phyloP scores from a whole-genome alignment of 2,113 vertebrate species.

The Catagonus wagneri region DNA sequence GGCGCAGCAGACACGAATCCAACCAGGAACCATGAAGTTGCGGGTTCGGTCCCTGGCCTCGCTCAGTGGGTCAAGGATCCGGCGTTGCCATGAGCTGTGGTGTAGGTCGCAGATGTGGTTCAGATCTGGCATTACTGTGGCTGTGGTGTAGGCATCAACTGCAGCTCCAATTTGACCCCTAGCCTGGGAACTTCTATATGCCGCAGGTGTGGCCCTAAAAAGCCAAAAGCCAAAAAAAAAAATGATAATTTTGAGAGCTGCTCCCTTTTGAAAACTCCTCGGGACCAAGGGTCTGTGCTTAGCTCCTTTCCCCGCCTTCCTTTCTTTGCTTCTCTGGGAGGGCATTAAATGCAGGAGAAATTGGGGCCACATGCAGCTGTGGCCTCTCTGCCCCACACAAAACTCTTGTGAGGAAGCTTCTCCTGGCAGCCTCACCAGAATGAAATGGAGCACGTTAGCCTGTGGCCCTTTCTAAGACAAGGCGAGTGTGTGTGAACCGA shows the following conservation, averaged over 20 bases:
- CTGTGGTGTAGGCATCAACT: too few species aligned
- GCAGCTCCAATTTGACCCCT: too few species aligned
- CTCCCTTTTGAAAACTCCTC: neutral
- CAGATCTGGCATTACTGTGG: too few species aligned
- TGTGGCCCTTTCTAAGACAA: neutral
- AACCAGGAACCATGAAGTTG: too few species aligned
- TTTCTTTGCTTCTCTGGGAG: neutral
- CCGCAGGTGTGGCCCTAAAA: too few species aligned
- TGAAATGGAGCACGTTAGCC: neutral
- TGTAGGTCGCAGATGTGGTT: too few species aligned
- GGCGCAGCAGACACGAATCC: too few species aligned
- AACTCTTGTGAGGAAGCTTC: neutral
- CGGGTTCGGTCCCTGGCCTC: too few species aligned
- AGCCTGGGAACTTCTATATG: too few species aligned
- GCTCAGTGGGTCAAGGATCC: too few species aligned
- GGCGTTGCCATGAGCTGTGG: too few species aligned
- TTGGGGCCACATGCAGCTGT: accelerated
- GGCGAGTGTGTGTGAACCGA: accelerated
- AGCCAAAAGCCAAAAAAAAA: too few species aligned
- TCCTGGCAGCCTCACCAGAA: accelerated
- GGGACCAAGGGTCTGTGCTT: neutral
- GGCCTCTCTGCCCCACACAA: neutral
- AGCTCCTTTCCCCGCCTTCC: accelerated
- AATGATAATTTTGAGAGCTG: neutral
- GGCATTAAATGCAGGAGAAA: neutral